Evolutionary conservation across 30 jellyfish, hydroid and myxozoan species (phyloP).

Genomic region (Turritopsis rubra): DNA sequence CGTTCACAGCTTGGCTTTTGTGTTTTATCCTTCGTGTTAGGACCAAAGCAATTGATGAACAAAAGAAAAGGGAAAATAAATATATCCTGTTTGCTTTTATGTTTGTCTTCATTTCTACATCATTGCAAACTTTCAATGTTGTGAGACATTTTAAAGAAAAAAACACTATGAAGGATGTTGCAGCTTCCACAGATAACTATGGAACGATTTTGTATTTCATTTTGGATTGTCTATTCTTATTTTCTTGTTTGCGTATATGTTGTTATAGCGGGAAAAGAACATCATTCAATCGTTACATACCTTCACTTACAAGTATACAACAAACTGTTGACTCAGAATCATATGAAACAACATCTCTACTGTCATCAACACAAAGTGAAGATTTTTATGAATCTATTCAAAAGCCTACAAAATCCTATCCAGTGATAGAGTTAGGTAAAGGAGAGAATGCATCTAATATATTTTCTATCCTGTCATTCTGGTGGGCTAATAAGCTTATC

Average conservation of each 20-base stretch:
- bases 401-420: constrained; percentile 13
- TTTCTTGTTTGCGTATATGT: background rate
- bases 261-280: constrained; percentile 1
- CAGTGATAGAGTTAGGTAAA: constrained; percentile 64
- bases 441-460: constrained; percentile 50
- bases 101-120: constrained; percentile 39
- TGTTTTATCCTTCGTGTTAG: constrained; percentile 48
- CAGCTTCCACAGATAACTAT: background rate
- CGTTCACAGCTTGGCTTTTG: constrained; percentile 63
- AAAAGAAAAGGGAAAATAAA: background rate
- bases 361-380: constrained; percentile 20
- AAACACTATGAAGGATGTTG: background rate
- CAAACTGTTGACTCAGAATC: background rate
- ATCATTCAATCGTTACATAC: background rate
- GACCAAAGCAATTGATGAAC: background rate
- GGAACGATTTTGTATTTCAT: background rate
- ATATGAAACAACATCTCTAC: background rate
- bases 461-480: constrained; percentile 53
- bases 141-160: background rate
- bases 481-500: constrained; percentile 84
- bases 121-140: constrained; percentile 35
- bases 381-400: constrained; percentile 38
- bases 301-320: constrained; percentile 13
- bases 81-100: constrained; percentile 8
- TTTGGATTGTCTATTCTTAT: background rate